phyloP scores from a whole-genome alignment of 2,888 invertebrate genomes.

The Lottia gigantea region DNA sequence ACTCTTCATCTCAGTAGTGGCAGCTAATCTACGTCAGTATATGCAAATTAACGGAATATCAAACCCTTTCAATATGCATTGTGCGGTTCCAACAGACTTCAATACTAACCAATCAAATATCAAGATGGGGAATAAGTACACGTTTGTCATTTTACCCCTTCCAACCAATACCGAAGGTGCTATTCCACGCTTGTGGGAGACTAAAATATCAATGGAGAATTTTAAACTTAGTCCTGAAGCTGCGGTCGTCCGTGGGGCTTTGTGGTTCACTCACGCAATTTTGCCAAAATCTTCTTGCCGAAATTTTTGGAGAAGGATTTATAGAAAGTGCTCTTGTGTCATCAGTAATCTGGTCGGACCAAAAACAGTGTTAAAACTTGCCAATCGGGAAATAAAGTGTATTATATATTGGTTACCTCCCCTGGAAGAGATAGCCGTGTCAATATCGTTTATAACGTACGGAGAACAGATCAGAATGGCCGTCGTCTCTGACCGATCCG shows the following conservation, averaged over 20 bases:
- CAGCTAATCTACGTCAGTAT: conserved; percentile 71
- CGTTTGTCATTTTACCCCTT: conserved; percentile 63
- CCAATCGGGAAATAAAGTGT: conserved; percentile 62
- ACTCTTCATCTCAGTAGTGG: conserved; percentile 71
- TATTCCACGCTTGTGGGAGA: conserved; percentile 73
- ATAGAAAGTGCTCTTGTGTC: conserved; percentile 57
- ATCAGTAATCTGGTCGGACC: conserved; percentile 72
- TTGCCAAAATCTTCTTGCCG: conserved; percentile 62
- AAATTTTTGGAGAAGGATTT: conserved; percentile 57
- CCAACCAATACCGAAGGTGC: conserved; percentile 73
- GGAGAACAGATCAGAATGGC: conserved; percentile 71
- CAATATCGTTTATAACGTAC: conserved; percentile 72
- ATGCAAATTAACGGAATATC: conserved; percentile 70
- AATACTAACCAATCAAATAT: conserved; percentile 30
- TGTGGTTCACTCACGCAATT: conserved; percentile 68
- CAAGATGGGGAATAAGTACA: conserved; percentile 44
- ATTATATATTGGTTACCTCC: conserved; percentile 70
- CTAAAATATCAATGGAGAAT: conserved; percentile 70
- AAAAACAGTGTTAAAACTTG: conserved; percentile 68
- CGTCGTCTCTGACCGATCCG: conserved; percentile 69
- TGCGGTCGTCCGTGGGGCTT: conserved; percentile 70
- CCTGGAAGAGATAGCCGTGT: conserved; percentile 69
- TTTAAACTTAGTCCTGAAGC: conserved; percentile 71
- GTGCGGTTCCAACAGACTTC: conserved; percentile 61
- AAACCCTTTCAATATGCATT: conserved; percentile 71